Evolutionary conservation across 1,140 invertebrate genomes (phyloP).

Genomic region (Drosophila micromelanica): DNA sequence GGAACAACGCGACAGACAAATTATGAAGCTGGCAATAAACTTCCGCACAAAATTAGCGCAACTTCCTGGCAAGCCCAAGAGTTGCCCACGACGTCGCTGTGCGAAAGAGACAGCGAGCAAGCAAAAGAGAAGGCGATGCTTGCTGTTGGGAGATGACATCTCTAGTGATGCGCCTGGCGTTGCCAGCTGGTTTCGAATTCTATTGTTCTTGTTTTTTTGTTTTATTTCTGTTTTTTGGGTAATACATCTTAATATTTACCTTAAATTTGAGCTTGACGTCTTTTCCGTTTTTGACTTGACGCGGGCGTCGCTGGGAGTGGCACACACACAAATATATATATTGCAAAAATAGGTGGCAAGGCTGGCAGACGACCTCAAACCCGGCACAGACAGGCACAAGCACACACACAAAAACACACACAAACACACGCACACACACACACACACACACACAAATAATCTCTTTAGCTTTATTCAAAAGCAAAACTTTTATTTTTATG

Average conservation of each 20-base stretch:
- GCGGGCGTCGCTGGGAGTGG: conserved; percentile 15
- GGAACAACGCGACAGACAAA: conserved; percentile 51
- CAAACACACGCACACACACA: background rate
- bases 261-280: conserved; percentile 8
- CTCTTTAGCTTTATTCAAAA: conserved; percentile 18
- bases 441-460: conserved; percentile 11
- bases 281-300: conserved; percentile 34
- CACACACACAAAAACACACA: conserved; percentile 19
- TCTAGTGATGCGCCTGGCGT: conserved; percentile 6
- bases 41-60: conserved; percentile 73
- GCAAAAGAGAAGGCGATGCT: conserved; percentile 11
- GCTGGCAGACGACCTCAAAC: conserved; percentile 57
- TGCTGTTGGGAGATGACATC: conserved; percentile 9
- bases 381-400: conserved; percentile 24
- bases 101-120: conserved; percentile 8
- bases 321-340: conserved; percentile 1
- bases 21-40: conserved; percentile 76
- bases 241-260: conserved; percentile 15
- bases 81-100: conserved; percentile 36
- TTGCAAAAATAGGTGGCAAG: conserved; percentile 49
- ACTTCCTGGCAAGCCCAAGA: conserved; percentile 69
- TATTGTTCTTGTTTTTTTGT: background rate
- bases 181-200: conserved; percentile 17
- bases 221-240: background rate
- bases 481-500: conserved; percentile 19